Base-by-base conservation (phyloP, 2,888 invertebrate species). In the Caenorhabditis afra region DNA sequence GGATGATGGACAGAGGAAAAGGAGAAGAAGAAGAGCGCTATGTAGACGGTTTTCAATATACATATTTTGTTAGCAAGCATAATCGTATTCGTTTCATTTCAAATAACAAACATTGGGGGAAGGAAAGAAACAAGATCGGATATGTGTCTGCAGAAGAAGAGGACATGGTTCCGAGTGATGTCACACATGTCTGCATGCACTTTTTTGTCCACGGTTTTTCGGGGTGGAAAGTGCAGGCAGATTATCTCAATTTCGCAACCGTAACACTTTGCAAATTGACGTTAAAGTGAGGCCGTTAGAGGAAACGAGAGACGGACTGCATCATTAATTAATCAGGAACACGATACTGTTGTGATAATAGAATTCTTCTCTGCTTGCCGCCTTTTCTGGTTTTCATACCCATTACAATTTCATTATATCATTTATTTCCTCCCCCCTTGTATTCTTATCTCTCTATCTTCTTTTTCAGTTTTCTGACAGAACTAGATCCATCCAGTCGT, bases 391-490 rank as follows among this genome's bases (percentile, higher is more conserved):
- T 64, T 73, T 73, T 73, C 44, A 44, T 65, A 64, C 64, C 73
- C 73, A 73, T 73, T 73, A 73, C 73, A 73, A 50, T 44, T 44
- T 53, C 57, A 52, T 59, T 59, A 70, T 61, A 70, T 70, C 58
- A 67, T 50, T 67, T 59, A 53, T 70, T 59, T 47, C n/a, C 37
- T 22, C 57, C 29, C 29, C 29, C 29, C 4, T 29, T 7, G 3
- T 7, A 5, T 29, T 29, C 55, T 70, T 70, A 53, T 70, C 68
- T n/a, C 49, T 45, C 39, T 44, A 29, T 50, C 49, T 52, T 68
- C 61, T 68, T 61, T 53, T 61, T 41, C 53, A 53, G 41, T 41
- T 3, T 41, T 7, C 41, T 41, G 41, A 41, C 41, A 14, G 11
- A 41, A 41, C 14, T 14, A 41, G 14, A 41, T 41, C 14, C 41